phyloP scores from a whole-genome alignment of 1,140 invertebrate genomes.

The Aphelenchoides fujianensis region DNA sequence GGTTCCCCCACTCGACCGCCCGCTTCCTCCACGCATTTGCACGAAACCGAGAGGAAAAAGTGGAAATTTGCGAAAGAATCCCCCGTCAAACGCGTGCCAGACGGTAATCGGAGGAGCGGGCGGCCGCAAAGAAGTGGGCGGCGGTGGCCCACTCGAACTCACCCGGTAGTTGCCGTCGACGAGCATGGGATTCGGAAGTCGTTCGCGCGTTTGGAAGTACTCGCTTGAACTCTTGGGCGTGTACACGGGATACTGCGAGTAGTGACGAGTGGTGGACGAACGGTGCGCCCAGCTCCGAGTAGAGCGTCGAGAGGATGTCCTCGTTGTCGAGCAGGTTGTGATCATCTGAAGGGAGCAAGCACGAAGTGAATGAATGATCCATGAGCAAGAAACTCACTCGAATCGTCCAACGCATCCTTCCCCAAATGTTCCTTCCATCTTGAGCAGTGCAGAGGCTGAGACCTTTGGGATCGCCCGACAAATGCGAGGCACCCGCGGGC shows the following conservation, averaged over 20 bases:
- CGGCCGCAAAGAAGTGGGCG: background rate
- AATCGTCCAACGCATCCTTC: constrained; percentile 45
- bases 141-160: constrained; percentile 6
- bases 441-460: constrained; percentile 35
- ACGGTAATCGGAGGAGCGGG: background rate
- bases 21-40: no score
- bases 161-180: constrained; percentile 16
- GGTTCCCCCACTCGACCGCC: no score
- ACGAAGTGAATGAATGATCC: background rate
- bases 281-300: background rate
- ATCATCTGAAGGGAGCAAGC: constrained; percentile 32
- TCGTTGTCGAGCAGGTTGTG: constrained; percentile 39
- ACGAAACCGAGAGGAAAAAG: no score
- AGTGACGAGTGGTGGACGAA: background rate
- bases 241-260: constrained; percentile 44
- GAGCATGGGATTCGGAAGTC: constrained; percentile 22
- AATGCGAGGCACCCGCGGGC: background rate
- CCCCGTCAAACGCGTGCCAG: background rate
- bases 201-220: constrained; percentile 28
- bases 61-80: no score
- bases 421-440: constrained; percentile 42
- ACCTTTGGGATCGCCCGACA: constrained; percentile 29
- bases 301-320: constrained; percentile 31
- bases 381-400: constrained; percentile 27
- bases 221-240: constrained; percentile 41